A percentile compares a stretch with the other conserved stretches of the same genome.
Evolutionary conservation across 2,797 vertebrate genomes (phyloP).

Genomic region (Emys orbicularis): DNA sequence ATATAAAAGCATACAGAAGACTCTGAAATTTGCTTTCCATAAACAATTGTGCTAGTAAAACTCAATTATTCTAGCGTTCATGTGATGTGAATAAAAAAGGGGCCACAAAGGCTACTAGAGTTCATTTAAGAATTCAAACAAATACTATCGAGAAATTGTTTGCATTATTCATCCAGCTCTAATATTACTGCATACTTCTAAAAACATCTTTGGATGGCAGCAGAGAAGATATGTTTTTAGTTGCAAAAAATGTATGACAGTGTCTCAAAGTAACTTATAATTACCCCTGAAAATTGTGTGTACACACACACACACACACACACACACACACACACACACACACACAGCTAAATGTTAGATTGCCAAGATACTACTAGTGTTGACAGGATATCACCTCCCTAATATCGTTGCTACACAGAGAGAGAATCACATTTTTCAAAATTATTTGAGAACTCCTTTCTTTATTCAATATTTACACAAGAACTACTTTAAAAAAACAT

Average conservation of each 20-base stretch:
- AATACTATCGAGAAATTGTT: constrained; percentile 59
- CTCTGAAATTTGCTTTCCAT: constrained; percentile 64
- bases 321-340: rapidly evolving
- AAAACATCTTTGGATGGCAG: constrained; percentile 56
- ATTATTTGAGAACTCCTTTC: not conserved
- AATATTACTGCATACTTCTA: constrained; percentile 52
- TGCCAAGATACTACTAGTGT: not conserved
- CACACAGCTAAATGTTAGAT: not conserved
- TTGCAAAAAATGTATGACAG: constrained; percentile 34
- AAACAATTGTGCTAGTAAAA: constrained; percentile 68
- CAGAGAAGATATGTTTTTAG: constrained; percentile 19
- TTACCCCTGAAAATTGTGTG: not conserved
- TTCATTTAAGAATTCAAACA: constrained; percentile 75
- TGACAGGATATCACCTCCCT: not conserved
- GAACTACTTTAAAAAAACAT: not conserved
- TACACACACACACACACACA: not conserved
- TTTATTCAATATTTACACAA: not conserved
- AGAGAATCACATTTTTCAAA: constrained; percentile 2
- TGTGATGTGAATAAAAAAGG: constrained; percentile 62
- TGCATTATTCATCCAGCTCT: constrained; percentile 63
- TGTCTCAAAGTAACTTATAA: constrained; percentile 55
- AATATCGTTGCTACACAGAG: not conserved
- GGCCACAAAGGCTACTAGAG: constrained; percentile 64
- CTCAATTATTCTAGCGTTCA: constrained; percentile 70
- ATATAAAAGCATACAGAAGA: constrained; percentile 74